These are phyloP conservation scores for Dendrolimus punctatus DNA, from an alignment of 1,140 invertebrate species.

Conservation along the genomic window DNA sequence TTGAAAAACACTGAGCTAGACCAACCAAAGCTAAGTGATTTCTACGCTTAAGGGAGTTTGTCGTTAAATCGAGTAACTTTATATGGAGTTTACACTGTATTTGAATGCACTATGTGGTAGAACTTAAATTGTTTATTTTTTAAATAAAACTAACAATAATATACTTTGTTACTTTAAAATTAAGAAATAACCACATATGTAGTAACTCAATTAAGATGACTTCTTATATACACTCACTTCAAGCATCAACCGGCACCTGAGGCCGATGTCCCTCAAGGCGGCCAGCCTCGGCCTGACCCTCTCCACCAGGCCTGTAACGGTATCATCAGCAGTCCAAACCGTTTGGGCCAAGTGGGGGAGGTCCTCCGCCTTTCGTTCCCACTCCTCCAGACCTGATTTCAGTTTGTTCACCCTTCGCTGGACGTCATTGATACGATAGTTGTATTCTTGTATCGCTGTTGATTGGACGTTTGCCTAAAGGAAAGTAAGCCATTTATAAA, in stretches of 20 bases:
- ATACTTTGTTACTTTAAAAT: no score
- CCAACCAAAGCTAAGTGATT: no score
- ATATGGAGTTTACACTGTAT: no score
- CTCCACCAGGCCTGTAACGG: slow-evolving; percentile 47
- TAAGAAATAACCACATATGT: background rate
- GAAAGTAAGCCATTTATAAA: background rate
- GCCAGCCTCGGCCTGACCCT: slow-evolving; percentile 27
- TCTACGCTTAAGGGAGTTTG: no score
- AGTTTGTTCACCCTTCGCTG: slow-evolving; percentile 40
- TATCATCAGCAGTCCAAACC: slow-evolving; percentile 57
- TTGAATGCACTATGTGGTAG: no score
- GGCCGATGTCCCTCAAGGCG: slow-evolving; percentile 28
- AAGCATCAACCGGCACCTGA: slow-evolving; percentile 39
- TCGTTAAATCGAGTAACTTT: no score
- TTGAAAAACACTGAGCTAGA: no score
- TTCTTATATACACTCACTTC: slow-evolving; percentile 32
- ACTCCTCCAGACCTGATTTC: slow-evolving; percentile 57
- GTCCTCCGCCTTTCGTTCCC: slow-evolving; percentile 56
- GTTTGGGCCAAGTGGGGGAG: slow-evolving; percentile 39
- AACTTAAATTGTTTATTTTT: no score
- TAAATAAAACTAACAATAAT: background rate
- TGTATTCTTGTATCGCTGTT: slow-evolving; percentile 52
- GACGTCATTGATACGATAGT: slow-evolving; percentile 63
- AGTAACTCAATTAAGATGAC: background rate
- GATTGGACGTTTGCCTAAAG: slow-evolving; percentile 57